Conservation (phyloP, 2,888 invertebrate species). For the Corbicula japonica region DNA sequence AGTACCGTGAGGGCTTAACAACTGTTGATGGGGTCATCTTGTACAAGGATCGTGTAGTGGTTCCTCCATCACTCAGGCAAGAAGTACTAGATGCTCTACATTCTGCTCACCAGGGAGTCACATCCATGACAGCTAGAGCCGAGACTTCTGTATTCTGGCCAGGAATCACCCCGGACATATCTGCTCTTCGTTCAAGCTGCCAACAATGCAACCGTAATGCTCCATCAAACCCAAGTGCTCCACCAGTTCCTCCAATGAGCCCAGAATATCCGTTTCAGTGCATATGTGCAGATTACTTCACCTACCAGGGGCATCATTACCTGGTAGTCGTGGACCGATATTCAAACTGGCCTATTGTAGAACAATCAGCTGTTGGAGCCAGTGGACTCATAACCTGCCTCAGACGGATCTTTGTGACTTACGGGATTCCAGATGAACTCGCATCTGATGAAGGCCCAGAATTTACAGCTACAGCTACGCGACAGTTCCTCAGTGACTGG, state of each 20-base stretch:
- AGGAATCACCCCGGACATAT: constrained; percentile 66
- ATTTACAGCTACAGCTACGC: constrained; percentile 63
- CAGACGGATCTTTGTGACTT: constrained; percentile 67
- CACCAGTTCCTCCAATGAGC: constrained; percentile 54
- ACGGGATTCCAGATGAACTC: constrained; percentile 71
- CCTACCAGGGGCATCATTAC: constrained; percentile 62
- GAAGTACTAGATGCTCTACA: constrained; percentile 62
- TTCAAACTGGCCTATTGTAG: constrained; percentile 70
- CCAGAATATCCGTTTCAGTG: constrained; percentile 66
- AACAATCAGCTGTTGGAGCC: constrained; percentile 38
- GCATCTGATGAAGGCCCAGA: constrained; percentile 72
- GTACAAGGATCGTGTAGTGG: constrained; percentile 68
- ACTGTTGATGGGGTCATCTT: constrained; percentile 62
- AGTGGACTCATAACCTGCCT: constrained; percentile 61
- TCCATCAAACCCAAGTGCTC: constrained; percentile 70
- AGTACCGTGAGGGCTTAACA: constrained; percentile 34
- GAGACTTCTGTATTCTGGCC: constrained; percentile 74
- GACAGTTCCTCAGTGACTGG: constrained; percentile 69
- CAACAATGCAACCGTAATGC: constrained; percentile 65
- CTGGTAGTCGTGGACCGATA: constrained; percentile 70
- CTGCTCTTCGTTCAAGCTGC: constrained; percentile 37
- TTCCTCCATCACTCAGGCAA: constrained; percentile 64
- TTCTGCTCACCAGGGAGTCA: constrained; percentile 73
- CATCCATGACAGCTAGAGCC: constrained; percentile 69
- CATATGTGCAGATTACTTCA: constrained; percentile 53